Evolutionary conservation across 2,888 invertebrate genomes (phyloP), one percentile per base, ranked within the genome.

Genomic region (Galerucella pusilla): DNA sequence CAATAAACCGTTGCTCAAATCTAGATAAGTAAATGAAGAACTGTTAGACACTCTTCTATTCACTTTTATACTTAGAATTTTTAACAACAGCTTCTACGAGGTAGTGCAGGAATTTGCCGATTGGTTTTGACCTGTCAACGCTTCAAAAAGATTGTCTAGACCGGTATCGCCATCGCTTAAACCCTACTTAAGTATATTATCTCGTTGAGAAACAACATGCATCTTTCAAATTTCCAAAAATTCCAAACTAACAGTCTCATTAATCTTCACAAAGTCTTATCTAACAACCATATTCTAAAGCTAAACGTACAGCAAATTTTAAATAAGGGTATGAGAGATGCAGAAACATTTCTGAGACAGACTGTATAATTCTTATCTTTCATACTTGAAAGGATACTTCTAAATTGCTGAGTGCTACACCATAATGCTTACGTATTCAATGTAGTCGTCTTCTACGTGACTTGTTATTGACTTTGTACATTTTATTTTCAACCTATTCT

Each of bases 1-100:
- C 75, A 77, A 77, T 71, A 77, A 77, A 77, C 77, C 60, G 73
- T 71, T 77, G 77, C 70, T 65, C 73, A 77, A 69, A 69, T 68
- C 68, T 68, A 52, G 52, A 52, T 52, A 52, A 52, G n/a, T n/a
- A 52, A 52, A 6, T n/a, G 52, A 52, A 52, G 52, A 52, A 52
- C n/a, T n/a, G 14, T 52, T n/a, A 10, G 1, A n/a, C 14, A n/a
- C 52, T n/a, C 5, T 52, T 52, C 52, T 52, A 52, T 52, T 52
- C 4, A 7, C n/a, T 14, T n/a, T 52, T 12, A 52, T n/a, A 12
- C 11, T 49, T 2, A 25, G 45, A 42, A 59, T 60, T 14, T 42
- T 68, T 60, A 59, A 60, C 46, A 42, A 45, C 46, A 68, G 14
- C 9, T 5, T 35, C 7, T 7, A 7, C 1, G 6, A 35, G 6